Base-by-base conservation (phyloP, 2,888 invertebrate species). In the Saturnia japonica region DNA sequence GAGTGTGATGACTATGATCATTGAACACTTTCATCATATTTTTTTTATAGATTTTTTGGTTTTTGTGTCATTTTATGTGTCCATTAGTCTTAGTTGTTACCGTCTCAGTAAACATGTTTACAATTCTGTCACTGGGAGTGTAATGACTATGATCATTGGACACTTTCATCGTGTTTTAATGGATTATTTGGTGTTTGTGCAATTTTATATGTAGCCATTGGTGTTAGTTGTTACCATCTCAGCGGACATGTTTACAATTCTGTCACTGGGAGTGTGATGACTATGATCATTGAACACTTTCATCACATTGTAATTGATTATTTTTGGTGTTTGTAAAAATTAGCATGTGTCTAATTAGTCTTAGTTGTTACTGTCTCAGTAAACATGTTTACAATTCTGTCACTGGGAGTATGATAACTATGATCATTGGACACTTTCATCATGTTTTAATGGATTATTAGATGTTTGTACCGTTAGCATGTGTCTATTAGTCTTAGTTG, bases 381-480 rank as follows among this genome's bases (percentile, higher is more conserved):
- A 34, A 73, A 74, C 74, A 76, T 69, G 76, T 75, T 71, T 77
- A 12, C 22, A n/a, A 70, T 66, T 64, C 28, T 64, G 70, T 77
- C 75, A 77, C 76, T 74, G 73, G 73, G 71, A 69, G 51, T 67
- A 68, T 74, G 71, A 71, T 72, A 57, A 14, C 19, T 9, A 25
- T 64, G 40, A 40, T 67, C 22, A n/a, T 25, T 67, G 14, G 72
- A 72, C 68, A 73, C 68, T 64, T 40, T 57, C 67, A 70, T n/a
- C 69, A 34, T 9, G 14, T 14, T 14, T 11, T 45, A 45, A 9
- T 42, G 12, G n/a, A n/a, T 4, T 51, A 28, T 25, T 11, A 66
- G 19, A 54, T n/a, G 19, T n/a, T 2, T n/a, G 51, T n/a, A 8
- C n/a, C 19, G n/a, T n/a, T 51, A 3, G 14, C 12, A 14, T 47